Evolutionary conservation across 2,797 vertebrate species (phyloP).

Genomic region (Acanthopagrus latus): DNA sequence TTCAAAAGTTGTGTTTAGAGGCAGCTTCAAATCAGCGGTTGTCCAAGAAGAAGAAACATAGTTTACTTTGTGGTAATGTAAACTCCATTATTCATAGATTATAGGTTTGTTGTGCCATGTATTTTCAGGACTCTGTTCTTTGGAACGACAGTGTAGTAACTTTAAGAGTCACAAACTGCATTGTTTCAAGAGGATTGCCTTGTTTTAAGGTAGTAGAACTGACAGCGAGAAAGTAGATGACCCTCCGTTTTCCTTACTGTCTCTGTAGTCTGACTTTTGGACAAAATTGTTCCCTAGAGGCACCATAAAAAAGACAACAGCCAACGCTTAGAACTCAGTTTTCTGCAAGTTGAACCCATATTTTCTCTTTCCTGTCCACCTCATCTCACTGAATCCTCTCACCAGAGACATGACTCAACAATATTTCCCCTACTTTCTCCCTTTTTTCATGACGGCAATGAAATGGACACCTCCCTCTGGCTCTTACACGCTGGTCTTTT

Average conservation of each 20-base stretch:
- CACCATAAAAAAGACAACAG: constrained; percentile 37
- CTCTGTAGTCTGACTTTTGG: constrained; percentile 19
- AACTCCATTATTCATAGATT: not conserved
- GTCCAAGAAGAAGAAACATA: not conserved
- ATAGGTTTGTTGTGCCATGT: not conserved
- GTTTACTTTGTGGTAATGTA: not conserved
- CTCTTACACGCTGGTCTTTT: not conserved
- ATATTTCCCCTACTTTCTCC: constrained; percentile 16
- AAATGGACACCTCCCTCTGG: not conserved
- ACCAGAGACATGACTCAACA: constrained; percentile 20
- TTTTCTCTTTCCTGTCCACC: constrained; percentile 2
- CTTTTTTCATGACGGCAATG: not conserved
- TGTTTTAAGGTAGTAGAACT: constrained; percentile 7
- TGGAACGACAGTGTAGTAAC: not conserved
- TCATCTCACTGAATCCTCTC: constrained; percentile 15
- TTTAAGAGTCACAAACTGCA: not conserved
- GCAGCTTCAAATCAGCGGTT: constrained; percentile 16
- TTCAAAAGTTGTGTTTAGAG: constrained; percentile 18
- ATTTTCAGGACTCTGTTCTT: not conserved
- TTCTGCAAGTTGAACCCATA: constrained; percentile 24
- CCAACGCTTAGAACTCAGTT: constrained; percentile 16
- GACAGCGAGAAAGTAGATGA: constrained; percentile 7
- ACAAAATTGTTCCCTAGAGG: constrained; percentile 46
- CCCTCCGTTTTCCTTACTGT: constrained; percentile 7
- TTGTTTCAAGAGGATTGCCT: not conserved